A percentile compares a stretch with the other conserved stretches of the same genome.
Conservation (phyloP, 2,113 vertebrate genomes). For the Ictalurus punctatus region DNA sequence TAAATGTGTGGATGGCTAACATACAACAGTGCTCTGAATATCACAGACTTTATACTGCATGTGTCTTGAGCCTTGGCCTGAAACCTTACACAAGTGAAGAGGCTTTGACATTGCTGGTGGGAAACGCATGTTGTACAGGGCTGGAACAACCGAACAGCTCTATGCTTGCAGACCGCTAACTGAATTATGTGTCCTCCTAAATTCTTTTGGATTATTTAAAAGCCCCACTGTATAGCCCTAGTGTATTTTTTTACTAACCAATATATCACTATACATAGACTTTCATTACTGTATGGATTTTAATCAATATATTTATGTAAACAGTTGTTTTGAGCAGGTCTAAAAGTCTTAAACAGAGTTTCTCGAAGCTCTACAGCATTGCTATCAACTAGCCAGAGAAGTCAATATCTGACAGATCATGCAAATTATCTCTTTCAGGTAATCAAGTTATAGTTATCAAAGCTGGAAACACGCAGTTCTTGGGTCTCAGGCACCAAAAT, state of each 20-base stretch:
- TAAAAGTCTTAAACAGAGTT: background rate
- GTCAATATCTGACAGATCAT: background rate
- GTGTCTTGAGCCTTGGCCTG: background rate
- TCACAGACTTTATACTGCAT: background rate
- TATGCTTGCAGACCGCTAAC: background rate
- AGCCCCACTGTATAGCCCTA: background rate
- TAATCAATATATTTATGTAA: background rate
- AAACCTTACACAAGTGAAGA: background rate
- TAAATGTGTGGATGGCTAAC: background rate
- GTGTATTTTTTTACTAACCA: background rate
- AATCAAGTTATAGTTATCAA: background rate
- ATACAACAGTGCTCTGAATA: background rate
- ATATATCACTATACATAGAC: background rate
- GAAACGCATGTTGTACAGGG: conserved; percentile 5
- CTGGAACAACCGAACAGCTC: background rate
- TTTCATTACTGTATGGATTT: background rate
- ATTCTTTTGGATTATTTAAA: background rate
- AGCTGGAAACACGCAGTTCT: background rate
- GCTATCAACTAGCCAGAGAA: background rate
- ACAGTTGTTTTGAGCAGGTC: background rate
- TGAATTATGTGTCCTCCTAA: background rate
- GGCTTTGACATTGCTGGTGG: background rate
- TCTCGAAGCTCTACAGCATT: background rate
- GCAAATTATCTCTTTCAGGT: background rate
- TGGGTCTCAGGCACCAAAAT: background rate